phyloP scores from a whole-genome alignment of 2,113 vertebrate species.

The Leucopternis melanops region DNA sequence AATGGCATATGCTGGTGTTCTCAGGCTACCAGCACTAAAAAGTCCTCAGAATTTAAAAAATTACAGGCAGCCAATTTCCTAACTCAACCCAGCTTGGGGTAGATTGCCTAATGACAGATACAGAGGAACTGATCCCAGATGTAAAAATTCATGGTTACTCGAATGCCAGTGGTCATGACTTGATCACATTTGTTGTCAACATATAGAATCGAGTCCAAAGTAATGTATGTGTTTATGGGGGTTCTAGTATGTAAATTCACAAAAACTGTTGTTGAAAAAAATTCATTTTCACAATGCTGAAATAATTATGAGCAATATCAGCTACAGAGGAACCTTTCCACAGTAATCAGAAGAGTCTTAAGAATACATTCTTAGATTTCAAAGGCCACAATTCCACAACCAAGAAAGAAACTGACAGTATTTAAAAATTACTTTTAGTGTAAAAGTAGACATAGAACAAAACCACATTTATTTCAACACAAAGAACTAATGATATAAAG shows the following conservation, averaged over 20 bases:
- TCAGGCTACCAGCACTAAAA: conserved; percentile 54
- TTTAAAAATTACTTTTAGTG: background rate
- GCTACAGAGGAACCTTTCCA: background rate
- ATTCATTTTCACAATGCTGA: background rate
- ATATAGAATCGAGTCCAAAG: background rate
- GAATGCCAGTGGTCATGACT: background rate
- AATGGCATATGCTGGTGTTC: conserved; percentile 65
- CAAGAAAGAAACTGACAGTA: background rate
- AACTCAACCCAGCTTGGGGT: conserved; percentile 10
- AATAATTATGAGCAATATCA: conserved; percentile 30
- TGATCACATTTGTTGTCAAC: background rate
- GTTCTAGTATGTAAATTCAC: background rate
- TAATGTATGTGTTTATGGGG: background rate
- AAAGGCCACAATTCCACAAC: conserved; percentile 10
- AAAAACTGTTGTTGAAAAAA: background rate
- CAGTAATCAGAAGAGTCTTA: background rate
- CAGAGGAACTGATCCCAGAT: conserved; percentile 28
- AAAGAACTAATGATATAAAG: conserved; percentile 36
- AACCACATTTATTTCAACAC: conserved; percentile 49
- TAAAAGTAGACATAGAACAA: conserved; percentile 3
- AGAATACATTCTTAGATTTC: conserved; percentile 12
- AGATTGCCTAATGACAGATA: conserved; percentile 24
- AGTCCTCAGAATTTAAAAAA: conserved; percentile 46
- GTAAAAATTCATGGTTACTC: background rate
- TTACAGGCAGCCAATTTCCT: conserved; percentile 35